phyloP scores from a whole-genome alignment of 2,113 vertebrate genomes.

The Melospiza georgiana region DNA sequence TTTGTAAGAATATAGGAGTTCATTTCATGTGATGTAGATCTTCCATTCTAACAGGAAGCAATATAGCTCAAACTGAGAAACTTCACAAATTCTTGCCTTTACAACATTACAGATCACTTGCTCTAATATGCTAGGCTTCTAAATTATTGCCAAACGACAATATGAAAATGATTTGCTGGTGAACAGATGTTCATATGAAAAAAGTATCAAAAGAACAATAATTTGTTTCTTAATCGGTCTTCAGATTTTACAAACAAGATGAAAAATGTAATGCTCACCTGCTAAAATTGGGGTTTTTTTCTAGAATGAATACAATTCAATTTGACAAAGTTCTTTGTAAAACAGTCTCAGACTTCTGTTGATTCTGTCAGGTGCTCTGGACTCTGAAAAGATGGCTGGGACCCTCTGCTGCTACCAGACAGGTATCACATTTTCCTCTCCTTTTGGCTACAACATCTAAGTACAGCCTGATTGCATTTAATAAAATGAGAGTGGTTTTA shows the following conservation, averaged over 20 bases:
- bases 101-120: background rate
- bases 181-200: background rate
- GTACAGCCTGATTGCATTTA: constrained; percentile 62
- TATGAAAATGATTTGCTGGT: background rate
- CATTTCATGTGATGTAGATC: background rate
- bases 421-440: constrained; percentile 71
- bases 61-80: background rate
- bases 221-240: background rate
- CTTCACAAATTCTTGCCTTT: background rate
- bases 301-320: background rate
- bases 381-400: constrained; percentile 48
- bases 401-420: constrained; percentile 69
- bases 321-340: background rate
- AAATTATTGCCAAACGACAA: constrained; percentile 1
- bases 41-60: background rate
- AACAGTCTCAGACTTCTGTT: background rate
- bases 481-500: background rate
- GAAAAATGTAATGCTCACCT: background rate
- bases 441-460: constrained; percentile 66
- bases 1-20: background rate
- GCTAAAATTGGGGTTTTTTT: background rate
- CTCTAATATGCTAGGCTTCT: background rate
- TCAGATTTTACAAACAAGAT: background rate
- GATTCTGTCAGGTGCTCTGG: background rate
- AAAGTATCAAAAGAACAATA: background rate